Base-by-base conservation (phyloP, 2,888 invertebrate species). In the Cantharis nigra region DNA sequence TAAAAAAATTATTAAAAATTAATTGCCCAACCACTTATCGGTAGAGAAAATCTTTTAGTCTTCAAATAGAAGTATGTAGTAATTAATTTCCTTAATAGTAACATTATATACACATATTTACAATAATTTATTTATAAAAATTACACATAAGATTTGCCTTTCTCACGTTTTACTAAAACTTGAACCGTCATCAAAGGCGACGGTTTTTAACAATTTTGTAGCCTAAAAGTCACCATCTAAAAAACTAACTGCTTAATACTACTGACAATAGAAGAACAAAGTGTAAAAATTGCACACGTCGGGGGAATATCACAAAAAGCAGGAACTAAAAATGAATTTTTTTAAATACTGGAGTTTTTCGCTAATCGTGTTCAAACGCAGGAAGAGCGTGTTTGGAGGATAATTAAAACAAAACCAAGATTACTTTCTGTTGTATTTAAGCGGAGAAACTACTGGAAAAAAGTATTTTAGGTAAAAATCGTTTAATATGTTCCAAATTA, bases 91-190 rank as follows among this genome's bases (percentile, higher is more conserved):
- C 49, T 49, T 63, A 73, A 23, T 23, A 9, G 20, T 23, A 23
- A 67, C 26, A 67, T 20, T 72, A 69, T 74, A 74, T 69, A 74
- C 69, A 74, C 33, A 69, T 74, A 74, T 74, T 62, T 74, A 74
- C 73, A 74, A 63, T 69, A 74, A 74, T 72, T 72, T 72, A 72
- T 64, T 72, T 72, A 72, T 67, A 72, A 74, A 73, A 69, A 69
- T 74, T 74, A 74, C 73, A 74, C 20, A 62, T 28, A 67, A 67
- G 20, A 64, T 23, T 67, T 67, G 23, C 65, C 9, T 67, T 23
- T 26, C 26, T 67, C 23, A 67, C 20, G 13, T 9, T 26, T 67
- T 23, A 67, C 65, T 67, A 23, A 67, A 23, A 23, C 23, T 67
- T 23, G 18, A 67, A 67, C 20, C 20, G 20, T 20, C n/a, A 5